Base-by-base conservation (phyloP, 2,113 vertebrate species). In the Phoxinus phoxinus region DNA sequence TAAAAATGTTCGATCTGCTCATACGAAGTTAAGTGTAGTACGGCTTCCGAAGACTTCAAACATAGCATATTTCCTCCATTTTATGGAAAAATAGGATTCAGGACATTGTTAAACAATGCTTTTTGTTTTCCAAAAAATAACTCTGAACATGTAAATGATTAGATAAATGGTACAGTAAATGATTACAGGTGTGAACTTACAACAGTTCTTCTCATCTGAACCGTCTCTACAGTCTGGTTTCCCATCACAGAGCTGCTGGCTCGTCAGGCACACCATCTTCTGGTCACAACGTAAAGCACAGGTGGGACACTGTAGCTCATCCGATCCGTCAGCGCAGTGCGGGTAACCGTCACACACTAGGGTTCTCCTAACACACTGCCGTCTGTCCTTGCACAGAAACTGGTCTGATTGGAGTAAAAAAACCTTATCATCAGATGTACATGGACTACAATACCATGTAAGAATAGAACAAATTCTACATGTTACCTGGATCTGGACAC, bases 251-350 rank as follows among this genome's bases (percentile, higher is more conserved):
- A 96, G 0, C 0, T 94, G 94, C 27, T 92, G 94, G 7, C 46
- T 87, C 2, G 93, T 89, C 12, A 97, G 86, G 0, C 96, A 97
- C 7, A 89, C 91, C 0, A 75, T 90, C 46, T 93, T 93, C 0
- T 96, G 93, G 5, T 0, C 56, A 81, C 96, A 98, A 8, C 41
- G 81, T 48, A 85, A 71, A 83, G 17, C 67, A 25, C 3, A 63
- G 8, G 86, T 41, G 2, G 63, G 69, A 92, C 97, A 98, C 69
- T 17, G 84, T 0, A 0, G 17, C 90, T 98, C 97, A n/a, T 98
- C 97, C 0, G 97, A 99, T 15, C 93, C 93, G 0, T 98, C 96
- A 0, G 91, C 67, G 74, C 97, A 99, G 67, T 98, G 95, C 0
- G 83, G 32, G 1, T 91, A 90, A 0, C 96, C 96, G 0, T 98